Conservation (phyloP, 2,797 vertebrate species). For the Parotocinclus haroldoi region DNA sequence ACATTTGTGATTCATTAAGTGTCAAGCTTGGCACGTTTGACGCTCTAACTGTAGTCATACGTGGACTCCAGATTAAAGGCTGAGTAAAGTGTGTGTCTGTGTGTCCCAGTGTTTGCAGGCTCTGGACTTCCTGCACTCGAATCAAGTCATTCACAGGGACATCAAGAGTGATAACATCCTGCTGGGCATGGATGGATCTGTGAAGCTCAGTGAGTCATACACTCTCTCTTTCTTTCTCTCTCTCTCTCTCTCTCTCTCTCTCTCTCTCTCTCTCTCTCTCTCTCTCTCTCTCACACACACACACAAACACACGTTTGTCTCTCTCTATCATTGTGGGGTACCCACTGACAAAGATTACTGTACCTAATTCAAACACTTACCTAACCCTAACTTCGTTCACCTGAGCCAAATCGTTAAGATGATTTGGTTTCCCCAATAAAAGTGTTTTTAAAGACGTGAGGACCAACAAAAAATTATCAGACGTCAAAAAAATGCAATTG, state of each 20-base stretch:
- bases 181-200: conserved; percentile 95
- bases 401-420: too few relatives aligned
- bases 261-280: conserved; percentile 5
- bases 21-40: too few relatives aligned
- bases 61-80: not conserved
- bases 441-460: too few relatives aligned
- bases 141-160: conserved; percentile 97
- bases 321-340: too few relatives aligned
- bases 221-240: conserved; percentile 5
- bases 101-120: conserved; percentile 91
- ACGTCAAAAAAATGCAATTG: too few relatives aligned
- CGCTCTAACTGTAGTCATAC: too few relatives aligned
- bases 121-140: conserved; percentile 95
- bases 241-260: conserved; percentile 6
- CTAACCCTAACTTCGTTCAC: too few relatives aligned
- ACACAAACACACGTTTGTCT: too few relatives aligned
- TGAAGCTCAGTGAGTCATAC: conserved; percentile 88
- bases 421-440: too few relatives aligned
- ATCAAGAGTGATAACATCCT: conserved; percentile 99
- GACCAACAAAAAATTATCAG: too few relatives aligned
- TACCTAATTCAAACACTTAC: too few relatives aligned
- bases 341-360: too few relatives aligned
- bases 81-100: not conserved
- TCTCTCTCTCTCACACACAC: not conserved
- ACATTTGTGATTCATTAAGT: not conserved